These are phyloP conservation scores for Lordiphosa clarofinis DNA, from an alignment of 1,140 invertebrate species.

Conservation along the genomic window DNA sequence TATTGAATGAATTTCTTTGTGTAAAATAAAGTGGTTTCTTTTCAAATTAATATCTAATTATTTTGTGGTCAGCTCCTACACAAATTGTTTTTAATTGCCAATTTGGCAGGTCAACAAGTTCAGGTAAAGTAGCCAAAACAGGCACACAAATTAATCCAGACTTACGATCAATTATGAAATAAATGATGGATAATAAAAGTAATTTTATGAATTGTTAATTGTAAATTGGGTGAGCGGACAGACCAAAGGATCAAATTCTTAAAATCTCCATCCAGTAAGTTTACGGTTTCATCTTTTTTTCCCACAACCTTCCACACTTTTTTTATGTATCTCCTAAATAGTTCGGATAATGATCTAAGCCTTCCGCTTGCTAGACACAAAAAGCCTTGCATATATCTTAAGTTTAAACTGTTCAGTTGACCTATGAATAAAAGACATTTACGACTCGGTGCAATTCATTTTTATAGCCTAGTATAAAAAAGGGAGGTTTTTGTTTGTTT, in stretches of 20 bases:
- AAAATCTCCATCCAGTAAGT: too few relatives aligned
- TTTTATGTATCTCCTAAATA: too few relatives aligned
- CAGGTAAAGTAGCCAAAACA: constrained; percentile 1
- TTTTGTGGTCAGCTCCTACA: constrained; percentile 25
- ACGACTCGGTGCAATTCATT: constrained; percentile 25
- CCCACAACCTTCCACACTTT: too few relatives aligned
- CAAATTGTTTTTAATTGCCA: constrained; percentile 22
- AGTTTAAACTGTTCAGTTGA: constrained; percentile 20
- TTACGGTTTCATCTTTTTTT: too few relatives aligned
- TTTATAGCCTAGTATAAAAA: constrained; percentile 15
- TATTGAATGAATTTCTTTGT: constrained; percentile 8
- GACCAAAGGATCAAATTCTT: too few relatives aligned
- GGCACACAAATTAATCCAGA: not conserved
- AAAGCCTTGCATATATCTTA: constrained; percentile 12
- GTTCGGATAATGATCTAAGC: too few relatives aligned
- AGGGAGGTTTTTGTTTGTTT: not conserved
- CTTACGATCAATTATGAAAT: too few relatives aligned
- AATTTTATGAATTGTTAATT: not conserved
- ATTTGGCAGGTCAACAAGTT: constrained; percentile 35
- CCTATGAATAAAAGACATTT: constrained; percentile 42
- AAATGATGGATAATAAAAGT: not conserved
- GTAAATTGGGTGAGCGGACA: not conserved
- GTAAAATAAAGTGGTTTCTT: constrained; percentile 25
- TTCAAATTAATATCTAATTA: constrained; percentile 39
- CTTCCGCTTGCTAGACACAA: not conserved